Conservation (phyloP, 2,113 vertebrate genomes). For the Galeopterus variegatus region DNA sequence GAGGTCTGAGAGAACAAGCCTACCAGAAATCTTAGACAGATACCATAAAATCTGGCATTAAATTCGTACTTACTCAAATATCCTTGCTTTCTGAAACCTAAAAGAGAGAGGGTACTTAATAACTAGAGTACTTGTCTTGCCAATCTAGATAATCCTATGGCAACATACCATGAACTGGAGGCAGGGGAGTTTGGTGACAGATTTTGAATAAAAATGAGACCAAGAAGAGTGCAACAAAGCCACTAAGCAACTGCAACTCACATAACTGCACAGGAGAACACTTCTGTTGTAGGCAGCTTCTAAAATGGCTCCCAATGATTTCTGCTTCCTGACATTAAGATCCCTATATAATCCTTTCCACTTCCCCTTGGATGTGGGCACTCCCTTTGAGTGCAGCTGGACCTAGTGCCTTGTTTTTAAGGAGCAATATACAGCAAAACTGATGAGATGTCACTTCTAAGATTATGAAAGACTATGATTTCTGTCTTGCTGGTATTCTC, state of each 20-base stretch:
- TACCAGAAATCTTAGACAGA: conserved; percentile 40
- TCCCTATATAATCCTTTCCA: background rate
- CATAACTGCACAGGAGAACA: background rate
- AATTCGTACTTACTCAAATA: conserved; percentile 42
- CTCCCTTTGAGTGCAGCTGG: background rate
- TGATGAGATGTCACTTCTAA: conserved; percentile 30
- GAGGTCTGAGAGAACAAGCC: background rate
- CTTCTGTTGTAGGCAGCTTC: background rate
- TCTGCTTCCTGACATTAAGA: background rate
- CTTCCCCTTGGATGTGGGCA: background rate
- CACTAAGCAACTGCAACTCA: background rate
- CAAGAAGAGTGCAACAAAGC: background rate
- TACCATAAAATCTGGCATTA: background rate
- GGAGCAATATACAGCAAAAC: background rate
- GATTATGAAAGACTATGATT: conserved; percentile 10
- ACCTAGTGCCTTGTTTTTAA: conserved; percentile 36
- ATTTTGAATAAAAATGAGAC: conserved; percentile 30
- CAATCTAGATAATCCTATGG: conserved; percentile 1
- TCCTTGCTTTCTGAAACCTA: background rate
- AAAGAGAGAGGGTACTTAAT: background rate
- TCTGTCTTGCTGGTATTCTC: conserved; percentile 16
- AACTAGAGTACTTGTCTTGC: background rate
- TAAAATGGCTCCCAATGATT: background rate
- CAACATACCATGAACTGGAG: background rate
- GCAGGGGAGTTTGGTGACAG: background rate